Conservation (phyloP, 1,140 invertebrate genomes). For the Rhyzopertha dominica region DNA sequence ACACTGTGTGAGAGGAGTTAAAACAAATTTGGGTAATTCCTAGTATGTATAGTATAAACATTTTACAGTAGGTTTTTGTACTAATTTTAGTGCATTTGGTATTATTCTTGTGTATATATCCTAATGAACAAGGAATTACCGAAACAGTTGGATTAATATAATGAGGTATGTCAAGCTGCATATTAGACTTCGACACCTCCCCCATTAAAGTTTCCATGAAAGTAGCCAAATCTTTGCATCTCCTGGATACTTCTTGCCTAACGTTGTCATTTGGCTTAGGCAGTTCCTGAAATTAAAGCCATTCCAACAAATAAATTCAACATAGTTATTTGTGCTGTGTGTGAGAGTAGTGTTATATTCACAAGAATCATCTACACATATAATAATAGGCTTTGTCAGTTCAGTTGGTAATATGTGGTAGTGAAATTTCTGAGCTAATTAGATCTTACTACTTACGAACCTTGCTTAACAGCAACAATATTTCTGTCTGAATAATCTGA, state of each 20-base stretch:
- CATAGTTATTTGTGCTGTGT: slow-evolving; percentile 7
- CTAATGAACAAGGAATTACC: too few relatives aligned
- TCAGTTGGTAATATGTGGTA: slow-evolving; percentile 1
- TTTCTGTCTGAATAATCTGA: slow-evolving; percentile 62
- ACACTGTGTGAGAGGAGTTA: too few relatives aligned
- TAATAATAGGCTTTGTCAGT: too few relatives aligned
- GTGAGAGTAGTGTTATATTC: slow-evolving; percentile 1
- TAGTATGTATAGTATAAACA: too few relatives aligned
- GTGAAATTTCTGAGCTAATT: not conserved
- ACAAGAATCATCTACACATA: not conserved
- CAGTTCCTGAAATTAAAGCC: slow-evolving; percentile 44
- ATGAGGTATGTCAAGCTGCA: slow-evolving; percentile 55
- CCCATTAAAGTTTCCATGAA: slow-evolving; percentile 72
- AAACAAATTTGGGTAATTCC: too few relatives aligned
- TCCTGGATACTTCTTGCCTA: slow-evolving; percentile 59
- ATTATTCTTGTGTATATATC: too few relatives aligned
- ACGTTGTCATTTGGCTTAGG: slow-evolving; percentile 53
- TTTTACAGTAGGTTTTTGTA: too few relatives aligned
- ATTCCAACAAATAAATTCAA: not conserved
- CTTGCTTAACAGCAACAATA: slow-evolving; percentile 61
- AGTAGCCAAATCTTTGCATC: slow-evolving; percentile 65
- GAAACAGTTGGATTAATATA: slow-evolving; percentile 51
- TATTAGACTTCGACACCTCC: slow-evolving; percentile 52
- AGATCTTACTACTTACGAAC: slow-evolving; percentile 44
- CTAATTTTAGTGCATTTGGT: too few relatives aligned